Percentiles rank a stretch among this genome's conserved stretches.
phyloP scores from a whole-genome alignment of 2,113 vertebrate species.

The Tetraodon nigroviridis region DNA sequence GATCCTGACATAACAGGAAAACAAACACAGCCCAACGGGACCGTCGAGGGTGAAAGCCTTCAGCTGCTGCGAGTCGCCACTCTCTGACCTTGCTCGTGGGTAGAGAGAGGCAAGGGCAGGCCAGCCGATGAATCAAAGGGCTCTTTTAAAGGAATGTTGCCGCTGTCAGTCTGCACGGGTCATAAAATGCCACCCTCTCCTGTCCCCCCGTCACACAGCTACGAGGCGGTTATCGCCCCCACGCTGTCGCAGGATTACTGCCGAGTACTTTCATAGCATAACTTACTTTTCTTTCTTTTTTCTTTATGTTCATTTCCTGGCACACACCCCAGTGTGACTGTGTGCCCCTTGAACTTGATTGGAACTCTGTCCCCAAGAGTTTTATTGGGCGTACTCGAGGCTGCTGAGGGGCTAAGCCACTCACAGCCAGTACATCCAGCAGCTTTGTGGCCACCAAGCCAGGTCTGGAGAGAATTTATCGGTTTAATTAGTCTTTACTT shows the following conservation, averaged over 20 bases:
- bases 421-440: background rate
- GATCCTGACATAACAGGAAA: background rate
- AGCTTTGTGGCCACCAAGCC: slow-evolving; percentile 18
- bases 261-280: background rate
- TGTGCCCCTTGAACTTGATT: too few relatives aligned
- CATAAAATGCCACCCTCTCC: slow-evolving; percentile 17
- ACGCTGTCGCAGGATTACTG: background rate
- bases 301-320: background rate
- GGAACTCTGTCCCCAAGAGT: background rate
- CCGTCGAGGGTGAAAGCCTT: background rate
- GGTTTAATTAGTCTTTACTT: slow-evolving; percentile 65
- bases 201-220: slow-evolving; percentile 12
- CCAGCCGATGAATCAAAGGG: slow-evolving; percentile 14
- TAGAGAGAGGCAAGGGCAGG: slow-evolving; percentile 18
- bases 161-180: slow-evolving; percentile 28
- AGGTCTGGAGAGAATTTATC: slow-evolving; percentile 62
- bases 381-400: background rate
- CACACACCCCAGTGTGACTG: background rate
- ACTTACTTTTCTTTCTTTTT: background rate
- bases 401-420: slow-evolving; percentile 12
- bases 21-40: slow-evolving; percentile 7
- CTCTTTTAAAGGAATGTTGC: slow-evolving; percentile 23
- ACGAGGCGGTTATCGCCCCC: background rate
- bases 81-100: slow-evolving; percentile 34
- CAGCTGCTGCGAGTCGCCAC: slow-evolving; percentile 4